A percentile compares a stretch with the other conserved stretches of the same genome.
phyloP scores from a whole-genome alignment of 2,888 invertebrate genomes.

The Morinoia aosen region DNA sequence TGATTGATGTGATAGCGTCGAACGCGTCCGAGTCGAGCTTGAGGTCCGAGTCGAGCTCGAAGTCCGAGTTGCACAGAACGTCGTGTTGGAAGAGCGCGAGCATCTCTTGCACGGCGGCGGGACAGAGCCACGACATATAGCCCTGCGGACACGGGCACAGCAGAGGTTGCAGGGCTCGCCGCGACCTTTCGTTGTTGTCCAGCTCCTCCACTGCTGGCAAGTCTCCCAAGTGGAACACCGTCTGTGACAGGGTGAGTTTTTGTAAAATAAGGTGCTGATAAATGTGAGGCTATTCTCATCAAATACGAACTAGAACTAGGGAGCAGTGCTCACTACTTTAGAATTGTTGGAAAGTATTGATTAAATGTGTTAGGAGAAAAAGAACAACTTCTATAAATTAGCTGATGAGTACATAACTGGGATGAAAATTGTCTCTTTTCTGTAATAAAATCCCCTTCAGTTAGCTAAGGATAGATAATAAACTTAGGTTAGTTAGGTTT shows the following conservation, averaged over 20 bases:
- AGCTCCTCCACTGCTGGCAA: constrained; percentile 35
- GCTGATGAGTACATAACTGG: no score
- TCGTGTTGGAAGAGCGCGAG: constrained; percentile 18
- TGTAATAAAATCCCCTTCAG: no score
- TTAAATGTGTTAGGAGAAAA: no score
- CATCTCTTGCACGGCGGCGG: background rate
- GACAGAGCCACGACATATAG: constrained; percentile 12
- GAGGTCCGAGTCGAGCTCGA: background rate
- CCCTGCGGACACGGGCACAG: constrained; percentile 38
- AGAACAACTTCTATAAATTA: no score
- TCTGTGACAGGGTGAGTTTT: background rate
- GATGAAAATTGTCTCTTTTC: no score
- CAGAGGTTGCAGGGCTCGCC: constrained; percentile 21
- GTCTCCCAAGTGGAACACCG: constrained; percentile 38
- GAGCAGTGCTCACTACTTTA: no score
- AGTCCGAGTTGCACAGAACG: background rate
- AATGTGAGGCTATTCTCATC: background rate
- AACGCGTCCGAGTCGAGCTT: background rate
- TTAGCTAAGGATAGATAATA: no score
- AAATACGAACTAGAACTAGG: no score
- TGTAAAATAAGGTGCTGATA: background rate
- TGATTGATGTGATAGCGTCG: background rate
- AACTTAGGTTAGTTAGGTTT: no score
- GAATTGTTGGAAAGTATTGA: no score
- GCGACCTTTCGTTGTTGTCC: constrained; percentile 19